These are phyloP conservation scores for Aphrocallistes beatrix DNA, from an alignment of 37 sponge, comb jelly and placozoan genomes.

Conservation along the genomic window DNA sequence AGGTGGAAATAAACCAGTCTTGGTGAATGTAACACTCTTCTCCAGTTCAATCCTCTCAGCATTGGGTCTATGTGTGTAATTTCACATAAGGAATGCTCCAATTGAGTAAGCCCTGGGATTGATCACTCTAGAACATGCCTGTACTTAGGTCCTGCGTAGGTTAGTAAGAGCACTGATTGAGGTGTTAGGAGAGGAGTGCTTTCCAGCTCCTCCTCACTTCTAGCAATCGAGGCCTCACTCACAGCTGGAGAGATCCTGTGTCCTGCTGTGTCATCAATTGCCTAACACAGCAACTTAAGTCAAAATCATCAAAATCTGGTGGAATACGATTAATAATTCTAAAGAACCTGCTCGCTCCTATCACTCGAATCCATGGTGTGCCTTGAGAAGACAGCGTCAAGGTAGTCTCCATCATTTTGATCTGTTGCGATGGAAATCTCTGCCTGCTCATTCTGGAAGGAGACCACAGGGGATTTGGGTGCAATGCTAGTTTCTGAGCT, in stretches of 20 bases:
- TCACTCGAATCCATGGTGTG: not conserved
- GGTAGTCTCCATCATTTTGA: not conserved
- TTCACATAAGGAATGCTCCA: no score
- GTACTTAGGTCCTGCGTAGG: not conserved
- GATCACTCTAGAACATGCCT: no score
- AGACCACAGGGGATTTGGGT: not conserved
- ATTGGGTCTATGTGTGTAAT: not conserved
- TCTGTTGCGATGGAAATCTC: not conserved
- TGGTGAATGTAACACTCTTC: not conserved
- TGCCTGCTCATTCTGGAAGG: constrained; percentile 5
- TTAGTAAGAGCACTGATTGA: not conserved
- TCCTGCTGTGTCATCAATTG: no score
- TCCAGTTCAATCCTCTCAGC: not conserved
- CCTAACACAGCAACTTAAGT: no score
- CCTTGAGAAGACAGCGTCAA: not conserved
- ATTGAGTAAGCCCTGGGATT: no score
- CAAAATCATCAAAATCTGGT: no score
- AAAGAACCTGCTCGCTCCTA: no score
- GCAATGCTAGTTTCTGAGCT: not conserved
- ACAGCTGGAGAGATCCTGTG: no score
- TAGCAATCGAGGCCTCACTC: no score
- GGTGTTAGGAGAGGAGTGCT: not conserved
- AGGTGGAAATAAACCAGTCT: not conserved
- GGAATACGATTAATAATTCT: no score
- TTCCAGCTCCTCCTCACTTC: not conserved